Base-by-base conservation (phyloP, 2,888 invertebrate species). In the Belgica antarctica region DNA sequence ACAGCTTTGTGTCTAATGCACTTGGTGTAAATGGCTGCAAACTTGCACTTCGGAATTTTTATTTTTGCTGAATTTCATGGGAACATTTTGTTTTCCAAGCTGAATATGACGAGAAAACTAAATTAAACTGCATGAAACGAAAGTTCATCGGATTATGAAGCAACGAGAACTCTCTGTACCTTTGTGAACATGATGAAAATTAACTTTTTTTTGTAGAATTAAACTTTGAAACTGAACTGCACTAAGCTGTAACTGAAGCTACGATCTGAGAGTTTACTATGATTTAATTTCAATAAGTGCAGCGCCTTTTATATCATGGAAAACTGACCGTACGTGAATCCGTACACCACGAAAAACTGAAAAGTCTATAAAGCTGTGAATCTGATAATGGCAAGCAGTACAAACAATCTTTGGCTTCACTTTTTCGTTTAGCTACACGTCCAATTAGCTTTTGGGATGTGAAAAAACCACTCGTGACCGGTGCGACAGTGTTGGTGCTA, bases 201-300 rank as follows among this genome's bases (percentile, higher is more conserved):
- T 61, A 41, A 41, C 41, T 41, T 41, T 41, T 41, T n/a, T n/a
- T n/a, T n/a, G n/a, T n/a, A n/a, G n/a, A 41, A 10, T n/a, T 41
- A n/a, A 15, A 59, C 59, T 59, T 59, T 59, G 46, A 46, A 46
- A 17, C 19, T 22, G n/a, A 15, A 15, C n/a, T 57, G 62, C 27
- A 59, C 24, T 57, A 59, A 2, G 27, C 8, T 1, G 1, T 61
- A 22, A n/a, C 25, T 24, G n/a, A 27, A 61, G 12, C n/a, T 24
- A 25, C 19, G 8, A 15, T n/a, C 19, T 34, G 62, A 62, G 68
- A 68, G 52, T 68, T 68, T 57, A 68, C 52, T 68, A 52, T 68
- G 68, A 68, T 68, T 57, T 31, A 31, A 66, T 57, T 68, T 47
- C 47, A 15, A 57, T n/a, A 68, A 68, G 19, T 68, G 68, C 52